Evolutionary conservation across 2,888 invertebrate genomes (phyloP).

Genomic region (Euproctis similis): DNA sequence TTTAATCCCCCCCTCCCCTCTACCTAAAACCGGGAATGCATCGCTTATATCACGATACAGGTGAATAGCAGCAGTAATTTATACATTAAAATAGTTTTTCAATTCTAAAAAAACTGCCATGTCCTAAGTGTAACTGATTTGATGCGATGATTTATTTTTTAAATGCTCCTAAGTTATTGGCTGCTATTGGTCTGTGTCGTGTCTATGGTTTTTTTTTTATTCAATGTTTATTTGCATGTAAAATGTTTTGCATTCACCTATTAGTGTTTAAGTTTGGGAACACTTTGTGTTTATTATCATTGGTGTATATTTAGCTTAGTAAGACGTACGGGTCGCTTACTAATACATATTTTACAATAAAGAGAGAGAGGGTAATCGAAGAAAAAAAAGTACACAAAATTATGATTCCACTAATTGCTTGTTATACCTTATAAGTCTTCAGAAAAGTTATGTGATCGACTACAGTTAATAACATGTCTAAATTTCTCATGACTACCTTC

Average conservation of each 20-base stretch:
- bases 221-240: conserved; percentile 72
- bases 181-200: conserved; percentile 17
- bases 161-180: conserved; percentile 6
- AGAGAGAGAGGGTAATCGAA: conserved; percentile 13
- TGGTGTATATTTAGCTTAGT: conserved; percentile 40
- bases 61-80: conserved; percentile 11
- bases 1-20: conserved; percentile 34
- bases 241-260: conserved; percentile 67
- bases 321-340: conserved; percentile 40
- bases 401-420: no score
- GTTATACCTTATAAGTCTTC: no score
- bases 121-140: conserved; percentile 1
- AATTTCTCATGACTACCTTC: no score
- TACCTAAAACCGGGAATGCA: conserved; percentile 50
- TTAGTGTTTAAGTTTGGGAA: conserved; percentile 39
- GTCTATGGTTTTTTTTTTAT: conserved; percentile 41
- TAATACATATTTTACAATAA: conserved; percentile 11
- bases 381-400: no score
- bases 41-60: conserved; percentile 44
- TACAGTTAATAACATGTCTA: no score
- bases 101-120: not conserved
- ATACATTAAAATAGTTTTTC: no score
- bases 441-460: no score
- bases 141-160: not conserved
- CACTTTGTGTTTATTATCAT: conserved; percentile 34